phyloP scores from a whole-genome alignment of 2,797 vertebrate species.

The Scolopax rusticola region DNA sequence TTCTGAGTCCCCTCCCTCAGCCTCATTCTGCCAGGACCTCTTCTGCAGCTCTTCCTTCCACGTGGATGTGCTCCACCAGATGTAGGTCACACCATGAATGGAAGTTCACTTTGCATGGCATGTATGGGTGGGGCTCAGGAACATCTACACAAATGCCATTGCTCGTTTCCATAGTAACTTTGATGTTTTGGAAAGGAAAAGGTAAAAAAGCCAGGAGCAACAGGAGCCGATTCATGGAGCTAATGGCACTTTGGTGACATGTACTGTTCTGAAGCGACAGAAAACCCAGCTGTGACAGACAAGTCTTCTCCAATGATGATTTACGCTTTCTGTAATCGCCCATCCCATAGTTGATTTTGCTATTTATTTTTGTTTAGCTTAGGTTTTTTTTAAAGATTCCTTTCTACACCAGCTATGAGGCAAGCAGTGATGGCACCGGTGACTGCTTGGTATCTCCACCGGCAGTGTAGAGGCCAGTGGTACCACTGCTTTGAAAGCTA shows the following conservation, averaged over 20 bases:
- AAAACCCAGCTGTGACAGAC: neutral
- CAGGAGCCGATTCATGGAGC: neutral
- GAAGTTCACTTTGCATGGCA: conserved; percentile 33
- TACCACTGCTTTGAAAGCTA: conserved; percentile 34
- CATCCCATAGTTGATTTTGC: neutral
- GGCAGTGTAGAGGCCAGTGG: neutral
- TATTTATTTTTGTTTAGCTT: neutral
- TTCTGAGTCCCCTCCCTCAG: neutral
- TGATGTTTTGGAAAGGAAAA: conserved; percentile 62
- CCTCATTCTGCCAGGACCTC: neutral
- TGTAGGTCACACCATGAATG: conserved; percentile 28
- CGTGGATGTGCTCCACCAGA: neutral
- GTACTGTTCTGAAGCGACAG: neutral
- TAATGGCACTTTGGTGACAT: neutral
- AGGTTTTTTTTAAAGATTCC: neutral
- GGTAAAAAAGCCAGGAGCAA: conserved; percentile 25
- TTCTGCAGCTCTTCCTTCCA: neutral
- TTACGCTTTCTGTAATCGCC: neutral
- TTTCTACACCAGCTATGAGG: neutral
- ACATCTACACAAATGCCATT: conserved; percentile 37
- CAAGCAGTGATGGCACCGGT: conserved; percentile 4
- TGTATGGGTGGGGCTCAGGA: neutral
- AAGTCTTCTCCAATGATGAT: neutral
- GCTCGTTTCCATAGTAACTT: conserved; percentile 76
- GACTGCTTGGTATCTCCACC: neutral